Evolutionary conservation across 2,797 vertebrate species (phyloP), one percentile per base, ranked within the genome.

Genomic region (Neosalanx taihuensis): DNA sequence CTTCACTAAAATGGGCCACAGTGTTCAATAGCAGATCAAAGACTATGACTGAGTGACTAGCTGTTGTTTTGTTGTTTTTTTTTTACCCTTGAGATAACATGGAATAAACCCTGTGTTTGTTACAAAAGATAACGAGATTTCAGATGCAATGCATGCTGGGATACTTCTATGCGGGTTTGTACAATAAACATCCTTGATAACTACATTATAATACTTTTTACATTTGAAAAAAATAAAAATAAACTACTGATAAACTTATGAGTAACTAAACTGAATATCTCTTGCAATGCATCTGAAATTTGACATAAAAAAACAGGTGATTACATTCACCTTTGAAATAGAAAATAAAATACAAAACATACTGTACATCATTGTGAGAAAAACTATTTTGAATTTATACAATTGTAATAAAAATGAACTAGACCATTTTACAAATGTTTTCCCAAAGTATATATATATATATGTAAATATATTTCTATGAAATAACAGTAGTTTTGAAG

Each of bases 241-340:
- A 26, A 26, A 26, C 23, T 26, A 26, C 23, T 26, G 23, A 26
- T 26, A 62, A 26, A 18, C 12, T 53, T 49, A 46, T 0, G 59
- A 13, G 64, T 29, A 68, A 64, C 18, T 41, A 64, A 66, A 71
- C 12, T 29, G n/a, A 37, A 76, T 20, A 71, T 87, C 80, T 13
- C 84, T 87, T 83, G 92, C 70, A 95, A 93, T 93, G 93, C 93
- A 95, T 91, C 91, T 93, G 92, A 94, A 96, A 96, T 93, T 81
- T 93, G 84, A 95, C 89, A 95, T 37, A 79, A 80, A 84, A 69
- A 70, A 70, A 59, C 67, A 89, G 90, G 91, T 93, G 93, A 91
- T 91, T 86, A 95, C 80, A 94, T 93, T 91, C 86, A 94, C 92
- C 93, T 91, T 76, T 76, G 82, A 83, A 78, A 62, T 75, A 73